Conservation (phyloP, 2,888 invertebrate species). For the Ophioninae sp. region DNA sequence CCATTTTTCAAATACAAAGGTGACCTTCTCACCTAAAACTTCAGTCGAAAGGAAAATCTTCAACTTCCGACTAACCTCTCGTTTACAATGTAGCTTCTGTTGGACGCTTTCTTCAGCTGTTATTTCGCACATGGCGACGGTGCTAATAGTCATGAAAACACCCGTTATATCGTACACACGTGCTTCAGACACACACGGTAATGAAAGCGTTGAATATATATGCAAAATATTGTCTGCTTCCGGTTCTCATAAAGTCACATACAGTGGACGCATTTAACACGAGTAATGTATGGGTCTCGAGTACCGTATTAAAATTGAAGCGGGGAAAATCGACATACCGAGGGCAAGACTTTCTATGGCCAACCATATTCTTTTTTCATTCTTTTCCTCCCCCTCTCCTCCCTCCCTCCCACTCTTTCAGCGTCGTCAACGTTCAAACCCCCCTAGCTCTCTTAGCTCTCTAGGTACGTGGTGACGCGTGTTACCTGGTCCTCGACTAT, state of each 20-base stretch:
- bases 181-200: constrained; percentile 7
- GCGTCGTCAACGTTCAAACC: too few species aligned
- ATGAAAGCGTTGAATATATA: constrained; percentile 24
- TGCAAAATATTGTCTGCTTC: constrained; percentile 40
- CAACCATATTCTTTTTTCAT: constrained; percentile 19
- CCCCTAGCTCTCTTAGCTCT: background rate
- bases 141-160: background rate
- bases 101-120: background rate
- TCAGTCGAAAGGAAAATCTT: background rate
- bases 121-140: background rate
- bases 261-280: constrained; percentile 21
- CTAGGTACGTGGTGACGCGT: background rate
- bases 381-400: background rate
- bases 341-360: constrained; percentile 53
- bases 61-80: background rate
- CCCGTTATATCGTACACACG: constrained; percentile 3
- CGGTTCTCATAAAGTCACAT: constrained; percentile 38
- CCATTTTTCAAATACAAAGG: too few species aligned
- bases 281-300: constrained; percentile 21
- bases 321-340: constrained; percentile 39
- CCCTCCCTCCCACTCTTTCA: background rate
- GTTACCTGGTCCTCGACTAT: constrained; percentile 46
- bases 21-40: background rate
- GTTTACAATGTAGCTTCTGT: background rate
- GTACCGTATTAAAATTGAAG: constrained; percentile 30